Conservation (phyloP, 2,797 vertebrate genomes). For the Vespertilio murinus region DNA sequence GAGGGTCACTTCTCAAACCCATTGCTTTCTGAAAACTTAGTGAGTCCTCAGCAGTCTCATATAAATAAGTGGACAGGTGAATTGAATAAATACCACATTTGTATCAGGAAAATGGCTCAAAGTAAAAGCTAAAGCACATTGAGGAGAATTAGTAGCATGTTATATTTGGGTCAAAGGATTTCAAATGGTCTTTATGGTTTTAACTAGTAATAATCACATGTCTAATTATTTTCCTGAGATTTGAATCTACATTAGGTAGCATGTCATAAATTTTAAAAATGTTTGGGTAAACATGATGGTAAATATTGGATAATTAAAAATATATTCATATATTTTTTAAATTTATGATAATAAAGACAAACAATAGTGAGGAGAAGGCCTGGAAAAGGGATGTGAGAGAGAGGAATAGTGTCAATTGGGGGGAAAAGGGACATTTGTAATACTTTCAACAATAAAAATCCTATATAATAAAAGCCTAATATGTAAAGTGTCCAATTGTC, state of each 20-base stretch:
- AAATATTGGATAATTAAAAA: not conserved
- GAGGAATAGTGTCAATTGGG: no score
- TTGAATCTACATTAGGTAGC: not conserved
- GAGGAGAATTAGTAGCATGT: not conserved
- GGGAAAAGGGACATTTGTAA: no score
- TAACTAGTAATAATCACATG: not conserved
- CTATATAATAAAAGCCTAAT: no score
- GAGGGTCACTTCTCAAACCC: fast-evolving
- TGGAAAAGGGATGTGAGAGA: no score
- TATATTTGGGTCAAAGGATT: not conserved
- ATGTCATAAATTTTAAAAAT: not conserved
- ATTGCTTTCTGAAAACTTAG: fast-evolving
- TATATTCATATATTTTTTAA: not conserved
- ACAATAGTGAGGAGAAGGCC: no score
- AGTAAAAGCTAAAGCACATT: not conserved
- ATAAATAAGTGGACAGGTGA: fast-evolving
- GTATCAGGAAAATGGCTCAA: not conserved
- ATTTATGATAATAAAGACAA: no score
- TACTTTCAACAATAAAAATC: no score
- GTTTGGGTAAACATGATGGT: not conserved
- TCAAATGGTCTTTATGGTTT: not conserved
- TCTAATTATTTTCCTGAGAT: not conserved
- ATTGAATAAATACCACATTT: fast-evolving
- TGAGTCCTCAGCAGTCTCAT: not conserved
- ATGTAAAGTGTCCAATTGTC: no score